A percentile compares a stretch with the other conserved stretches of the same genome.
These are phyloP conservation scores for Diaperis boleti DNA, from an alignment of 2,888 invertebrate genomes.

Conservation along the genomic window DNA sequence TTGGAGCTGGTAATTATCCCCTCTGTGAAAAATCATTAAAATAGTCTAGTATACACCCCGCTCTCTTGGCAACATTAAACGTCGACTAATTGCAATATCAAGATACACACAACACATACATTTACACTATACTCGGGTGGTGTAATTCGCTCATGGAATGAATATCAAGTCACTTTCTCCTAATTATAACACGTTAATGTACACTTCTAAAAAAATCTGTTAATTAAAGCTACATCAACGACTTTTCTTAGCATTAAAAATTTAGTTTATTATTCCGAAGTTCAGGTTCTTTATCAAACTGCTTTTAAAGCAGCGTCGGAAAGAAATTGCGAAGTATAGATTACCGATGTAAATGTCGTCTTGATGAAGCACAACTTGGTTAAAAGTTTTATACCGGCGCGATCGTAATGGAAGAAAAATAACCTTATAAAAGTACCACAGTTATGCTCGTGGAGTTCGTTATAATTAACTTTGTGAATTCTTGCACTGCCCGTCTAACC, in stretches of 20 bases:
- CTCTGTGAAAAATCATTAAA: too few species aligned
- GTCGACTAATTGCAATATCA: too few species aligned
- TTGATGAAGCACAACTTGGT: slow-evolving; percentile 29
- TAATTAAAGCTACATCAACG: slow-evolving; percentile 23
- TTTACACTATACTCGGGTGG: too few species aligned
- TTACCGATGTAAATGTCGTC: slow-evolving; percentile 32
- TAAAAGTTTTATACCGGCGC: slow-evolving; percentile 22
- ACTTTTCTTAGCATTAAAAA: slow-evolving; percentile 17
- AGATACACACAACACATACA: too few species aligned
- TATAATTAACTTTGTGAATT: slow-evolving; percentile 14
- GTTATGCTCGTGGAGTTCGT: slow-evolving; percentile 5
- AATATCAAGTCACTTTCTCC: too few species aligned
- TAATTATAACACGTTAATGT: too few species aligned
- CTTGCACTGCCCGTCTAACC: background rate
- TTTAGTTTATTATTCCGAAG: slow-evolving; percentile 22
- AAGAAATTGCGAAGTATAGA: slow-evolving; percentile 34
- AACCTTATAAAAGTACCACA: slow-evolving; percentile 25
- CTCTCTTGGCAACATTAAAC: too few species aligned
- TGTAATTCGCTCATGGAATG: too few species aligned
- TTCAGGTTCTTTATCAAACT: slow-evolving; percentile 26
- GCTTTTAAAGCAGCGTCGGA: slow-evolving; percentile 16
- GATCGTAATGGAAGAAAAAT: slow-evolving; percentile 30
- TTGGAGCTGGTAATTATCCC: too few species aligned
- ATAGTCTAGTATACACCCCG: too few species aligned
- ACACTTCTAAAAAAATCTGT: too few species aligned